A percentile compares a stretch with the other conserved stretches of the same genome.
Evolutionary conservation across 2,888 invertebrate species (phyloP).

Genomic region (Dicroscelio sp.): DNA sequence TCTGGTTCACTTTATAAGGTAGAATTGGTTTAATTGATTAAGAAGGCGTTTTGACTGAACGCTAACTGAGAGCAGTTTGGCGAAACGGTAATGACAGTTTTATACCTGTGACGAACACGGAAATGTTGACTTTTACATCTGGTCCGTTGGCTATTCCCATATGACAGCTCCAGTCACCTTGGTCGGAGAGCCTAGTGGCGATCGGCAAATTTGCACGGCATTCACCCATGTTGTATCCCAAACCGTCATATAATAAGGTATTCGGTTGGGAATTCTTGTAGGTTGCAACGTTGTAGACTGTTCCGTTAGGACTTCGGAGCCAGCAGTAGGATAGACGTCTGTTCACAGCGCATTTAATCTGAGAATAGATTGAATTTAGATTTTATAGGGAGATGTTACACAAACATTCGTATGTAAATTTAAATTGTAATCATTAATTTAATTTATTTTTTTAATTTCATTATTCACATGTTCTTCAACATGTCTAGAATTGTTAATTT

Average conservation of each 20-base stretch:
- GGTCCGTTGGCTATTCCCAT: constrained; percentile 83
- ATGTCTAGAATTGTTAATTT: too few relatives aligned
- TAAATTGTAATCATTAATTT: background rate
- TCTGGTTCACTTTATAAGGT: background rate
- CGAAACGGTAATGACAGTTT: background rate
- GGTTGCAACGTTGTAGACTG: constrained; percentile 80
- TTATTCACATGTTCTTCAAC: too few relatives aligned
- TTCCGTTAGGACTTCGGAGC: constrained; percentile 88
- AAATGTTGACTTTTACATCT: constrained; percentile 81
- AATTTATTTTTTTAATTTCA: background rate
- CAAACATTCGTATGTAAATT: too few relatives aligned
- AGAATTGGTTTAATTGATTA: background rate
- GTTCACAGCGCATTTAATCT: constrained; percentile 77
- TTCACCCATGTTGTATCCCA: constrained; percentile 86
- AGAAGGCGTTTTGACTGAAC: too few relatives aligned
- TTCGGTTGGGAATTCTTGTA: constrained; percentile 15
- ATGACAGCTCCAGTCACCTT: constrained; percentile 87
- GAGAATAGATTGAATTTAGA: too few relatives aligned
- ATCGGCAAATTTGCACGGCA: constrained; percentile 83
- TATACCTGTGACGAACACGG: constrained; percentile 87
- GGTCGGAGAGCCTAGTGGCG: constrained; percentile 77
- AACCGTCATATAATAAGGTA: constrained; percentile 83
- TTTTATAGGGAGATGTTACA: too few relatives aligned
- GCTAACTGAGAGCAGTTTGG: background rate
- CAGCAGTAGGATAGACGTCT: constrained; percentile 86